Base-by-base conservation (phyloP, 2,888 invertebrate species). In the Xanthorhoe spadicearia region DNA sequence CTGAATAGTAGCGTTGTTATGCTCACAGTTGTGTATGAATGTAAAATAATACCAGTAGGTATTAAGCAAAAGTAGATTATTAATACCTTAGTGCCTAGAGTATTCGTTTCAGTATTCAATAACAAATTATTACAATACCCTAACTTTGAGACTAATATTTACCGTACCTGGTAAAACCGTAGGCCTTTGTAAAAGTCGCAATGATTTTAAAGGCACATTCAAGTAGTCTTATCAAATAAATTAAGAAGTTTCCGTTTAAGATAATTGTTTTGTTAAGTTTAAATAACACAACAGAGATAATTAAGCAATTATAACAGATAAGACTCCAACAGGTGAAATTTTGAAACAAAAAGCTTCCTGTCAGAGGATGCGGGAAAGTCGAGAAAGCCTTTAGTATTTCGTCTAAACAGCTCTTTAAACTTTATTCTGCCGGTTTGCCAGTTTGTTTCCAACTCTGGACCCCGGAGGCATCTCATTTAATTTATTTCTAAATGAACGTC, bases 371-470 rank as follows among this genome's bases (percentile, higher is more conserved):
- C 79, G 81, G 81, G 82, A 84, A 86, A 86, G 84, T 86, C 79
- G 81, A 81, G 82, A 84, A 86, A 86, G 84, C 87, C 89, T 89
- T 90, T 89, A 88, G 85, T 89, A 83, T 85, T 84, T 82, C 83
- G 80, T 82, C 87, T 86, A 87, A 88, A 87, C 86, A 86, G 79
- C 81, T 83, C 82, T 87, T 86, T 81, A 83, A 86, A 86, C 80
- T 81, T 75, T 73, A 78, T 79, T 77, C 81, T 56, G 81, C 76
- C 76, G 79, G 81, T 73, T 74, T 77, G 74, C 80, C 83, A 77
- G 85, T 82, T 85, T 83, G 84, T 85, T 84, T 74, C 64, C 68
- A 85, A 84, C 83, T 85, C 74, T 64, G 75, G 77, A 57, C 77
- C 86, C 89, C 80, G 71, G 77, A 71, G 87, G 90, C 87, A 77